phyloP scores from a whole-genome alignment of 2,797 vertebrate species.

The Tympanoctomys barrerae region DNA sequence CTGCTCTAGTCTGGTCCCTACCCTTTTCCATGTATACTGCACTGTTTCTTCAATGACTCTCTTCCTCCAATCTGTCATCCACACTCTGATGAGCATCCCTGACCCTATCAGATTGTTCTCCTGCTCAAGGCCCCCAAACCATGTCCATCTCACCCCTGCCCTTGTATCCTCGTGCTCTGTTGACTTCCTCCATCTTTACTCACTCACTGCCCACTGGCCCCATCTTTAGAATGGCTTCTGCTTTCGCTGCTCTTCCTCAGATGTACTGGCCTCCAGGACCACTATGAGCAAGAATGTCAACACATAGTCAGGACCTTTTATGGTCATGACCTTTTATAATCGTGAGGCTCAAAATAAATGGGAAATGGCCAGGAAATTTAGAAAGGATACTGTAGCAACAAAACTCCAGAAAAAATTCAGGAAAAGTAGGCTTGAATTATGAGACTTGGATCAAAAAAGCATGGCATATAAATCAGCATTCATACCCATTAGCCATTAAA shows the following conservation, averaged over 20 bases:
- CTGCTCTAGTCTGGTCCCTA: neutral
- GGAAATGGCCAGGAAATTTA: neutral
- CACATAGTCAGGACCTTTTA: neutral
- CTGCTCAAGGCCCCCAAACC: neutral
- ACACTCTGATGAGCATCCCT: neutral
- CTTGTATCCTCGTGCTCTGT: neutral
- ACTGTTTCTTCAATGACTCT: neutral
- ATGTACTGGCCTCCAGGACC: neutral
- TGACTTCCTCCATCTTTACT: neutral
- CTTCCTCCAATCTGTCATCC: neutral
- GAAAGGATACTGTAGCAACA: neutral
- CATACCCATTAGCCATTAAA: neutral
- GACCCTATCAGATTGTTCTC: neutral
- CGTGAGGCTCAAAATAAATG: neutral
- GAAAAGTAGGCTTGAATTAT: neutral
- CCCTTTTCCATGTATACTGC: neutral
- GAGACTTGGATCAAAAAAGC: neutral
- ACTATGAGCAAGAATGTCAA: neutral
- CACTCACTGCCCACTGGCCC: neutral
- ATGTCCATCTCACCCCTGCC: neutral
- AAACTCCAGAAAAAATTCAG: neutral
- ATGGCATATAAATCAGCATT: neutral
- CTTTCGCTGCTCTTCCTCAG: neutral
- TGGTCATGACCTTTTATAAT: neutral
- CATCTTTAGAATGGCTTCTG: neutral